Conservation (phyloP, 30 jellyfish, hydroid and myxozoan species). For the Hydractinia echinata region DNA sequence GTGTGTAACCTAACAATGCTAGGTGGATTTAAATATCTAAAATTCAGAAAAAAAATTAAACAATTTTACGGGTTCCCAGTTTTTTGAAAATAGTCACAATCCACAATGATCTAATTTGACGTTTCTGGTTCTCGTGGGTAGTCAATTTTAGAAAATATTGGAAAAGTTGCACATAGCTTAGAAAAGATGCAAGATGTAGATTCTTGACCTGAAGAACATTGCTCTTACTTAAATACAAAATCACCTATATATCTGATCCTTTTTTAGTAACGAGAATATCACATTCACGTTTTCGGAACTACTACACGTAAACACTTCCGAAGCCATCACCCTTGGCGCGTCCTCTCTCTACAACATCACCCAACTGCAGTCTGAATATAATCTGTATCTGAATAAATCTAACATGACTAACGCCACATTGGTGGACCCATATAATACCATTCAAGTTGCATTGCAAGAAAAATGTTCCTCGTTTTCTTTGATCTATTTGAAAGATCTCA, state of each 20-base stretch:
- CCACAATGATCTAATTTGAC: no score
- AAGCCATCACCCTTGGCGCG: not conserved
- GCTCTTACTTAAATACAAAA: no score
- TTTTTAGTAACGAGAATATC: not conserved
- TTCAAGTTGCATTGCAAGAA: not conserved
- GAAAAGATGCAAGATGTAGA: no score
- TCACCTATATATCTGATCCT: not conserved
- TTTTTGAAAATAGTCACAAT: no score
- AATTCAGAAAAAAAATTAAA: no score
- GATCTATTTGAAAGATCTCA: conserved; percentile 5
- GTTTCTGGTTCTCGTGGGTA: no score
- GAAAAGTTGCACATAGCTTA: no score
- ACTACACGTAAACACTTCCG: not conserved
- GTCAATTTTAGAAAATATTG: no score
- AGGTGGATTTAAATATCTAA: no score
- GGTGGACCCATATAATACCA: not conserved
- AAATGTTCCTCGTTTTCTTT: conserved; percentile 17
- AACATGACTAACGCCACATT: not conserved
- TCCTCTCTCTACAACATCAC: not conserved
- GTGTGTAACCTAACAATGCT: no score
- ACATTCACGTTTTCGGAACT: not conserved
- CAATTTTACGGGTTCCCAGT: no score
- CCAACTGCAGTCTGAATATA: not conserved
- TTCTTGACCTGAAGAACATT: no score
- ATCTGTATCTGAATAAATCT: conserved; percentile 4